These are phyloP conservation scores for Empidonax traillii DNA, from an alignment of 2,113 vertebrate genomes.

Conservation along the genomic window DNA sequence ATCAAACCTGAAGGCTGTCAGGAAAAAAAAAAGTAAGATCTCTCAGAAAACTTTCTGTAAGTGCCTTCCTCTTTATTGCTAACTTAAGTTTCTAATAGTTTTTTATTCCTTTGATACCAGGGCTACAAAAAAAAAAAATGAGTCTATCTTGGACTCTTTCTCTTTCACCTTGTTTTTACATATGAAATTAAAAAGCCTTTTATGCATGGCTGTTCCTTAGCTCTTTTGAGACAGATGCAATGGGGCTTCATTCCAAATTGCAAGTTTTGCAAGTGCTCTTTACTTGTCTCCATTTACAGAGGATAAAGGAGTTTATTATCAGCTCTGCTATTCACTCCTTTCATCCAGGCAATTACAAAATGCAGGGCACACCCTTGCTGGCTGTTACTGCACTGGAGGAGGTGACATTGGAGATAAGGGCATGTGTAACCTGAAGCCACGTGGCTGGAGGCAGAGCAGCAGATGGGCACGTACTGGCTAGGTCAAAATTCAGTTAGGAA, in stretches of 20 bases:
- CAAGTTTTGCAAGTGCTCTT: neutral
- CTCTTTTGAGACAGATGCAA: neutral
- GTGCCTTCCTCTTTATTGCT: conserved; percentile 1
- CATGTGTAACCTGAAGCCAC: neutral
- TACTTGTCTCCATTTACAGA: neutral
- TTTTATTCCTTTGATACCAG: neutral
- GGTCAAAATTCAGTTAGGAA: neutral
- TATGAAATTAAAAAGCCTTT: neutral
- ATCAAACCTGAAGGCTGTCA: neutral
- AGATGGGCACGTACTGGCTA: neutral
- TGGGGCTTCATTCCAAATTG: neutral
- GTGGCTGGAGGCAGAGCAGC: neutral
- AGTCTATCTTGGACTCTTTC: neutral
- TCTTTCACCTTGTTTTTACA: neutral
- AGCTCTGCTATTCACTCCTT: neutral
- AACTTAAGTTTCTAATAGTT: neutral
- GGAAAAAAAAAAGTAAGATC: neutral
- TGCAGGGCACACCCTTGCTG: neutral
- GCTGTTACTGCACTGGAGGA: neutral
- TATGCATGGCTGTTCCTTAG: neutral
- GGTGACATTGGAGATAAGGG: neutral
- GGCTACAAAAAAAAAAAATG: neutral
- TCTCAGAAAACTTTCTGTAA: neutral
- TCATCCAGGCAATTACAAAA: neutral
- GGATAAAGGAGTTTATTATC: neutral